Percentiles rank a stretch among this genome's conserved stretches.
Evolutionary conservation across 2,888 invertebrate genomes (phyloP).

Genomic region (Morpho deidamia): DNA sequence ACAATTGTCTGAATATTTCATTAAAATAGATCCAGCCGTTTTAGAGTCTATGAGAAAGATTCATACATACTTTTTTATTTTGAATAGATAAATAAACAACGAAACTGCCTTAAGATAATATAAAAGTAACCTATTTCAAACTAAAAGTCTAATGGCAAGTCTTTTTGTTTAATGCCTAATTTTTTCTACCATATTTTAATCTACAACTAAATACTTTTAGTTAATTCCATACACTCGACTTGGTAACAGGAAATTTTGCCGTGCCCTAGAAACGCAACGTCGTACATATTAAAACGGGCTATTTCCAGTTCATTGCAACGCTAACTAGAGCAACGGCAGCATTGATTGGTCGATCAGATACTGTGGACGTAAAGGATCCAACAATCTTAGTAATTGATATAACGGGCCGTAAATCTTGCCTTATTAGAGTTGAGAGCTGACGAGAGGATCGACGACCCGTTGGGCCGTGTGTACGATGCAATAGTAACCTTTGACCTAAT

Average conservation of each 20-base stretch:
- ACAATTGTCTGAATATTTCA: no score
- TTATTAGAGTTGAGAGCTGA: conserved; percentile 28
- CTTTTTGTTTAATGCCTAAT: no score
- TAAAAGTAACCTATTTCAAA: no score
- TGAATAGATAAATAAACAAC: no score
- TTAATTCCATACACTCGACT: background rate
- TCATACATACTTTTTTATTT: no score
- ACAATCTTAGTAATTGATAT: conserved; percentile 43
- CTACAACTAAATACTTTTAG: background rate
- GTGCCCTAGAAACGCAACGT: conserved; percentile 4
- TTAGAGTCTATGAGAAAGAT: no score
- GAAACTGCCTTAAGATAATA: no score
- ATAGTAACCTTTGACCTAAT: conserved; percentile 20
- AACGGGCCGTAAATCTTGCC: conserved; percentile 40
- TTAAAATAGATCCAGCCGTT: no score
- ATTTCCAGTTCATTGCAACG: conserved; percentile 29
- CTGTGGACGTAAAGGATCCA: conserved; percentile 25
- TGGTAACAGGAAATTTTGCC: conserved; percentile 4
- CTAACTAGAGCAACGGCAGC: conserved; percentile 22
- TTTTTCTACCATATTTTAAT: no score
- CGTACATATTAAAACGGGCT: conserved; percentile 13
- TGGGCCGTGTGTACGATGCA: background rate
- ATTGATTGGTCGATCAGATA: conserved; percentile 26
- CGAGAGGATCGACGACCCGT: conserved; percentile 20
- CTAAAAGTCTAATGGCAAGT: no score